These are phyloP conservation scores for Callorhinus ursinus DNA, from an alignment of 2,113 vertebrate species.

Conservation along the genomic window DNA sequence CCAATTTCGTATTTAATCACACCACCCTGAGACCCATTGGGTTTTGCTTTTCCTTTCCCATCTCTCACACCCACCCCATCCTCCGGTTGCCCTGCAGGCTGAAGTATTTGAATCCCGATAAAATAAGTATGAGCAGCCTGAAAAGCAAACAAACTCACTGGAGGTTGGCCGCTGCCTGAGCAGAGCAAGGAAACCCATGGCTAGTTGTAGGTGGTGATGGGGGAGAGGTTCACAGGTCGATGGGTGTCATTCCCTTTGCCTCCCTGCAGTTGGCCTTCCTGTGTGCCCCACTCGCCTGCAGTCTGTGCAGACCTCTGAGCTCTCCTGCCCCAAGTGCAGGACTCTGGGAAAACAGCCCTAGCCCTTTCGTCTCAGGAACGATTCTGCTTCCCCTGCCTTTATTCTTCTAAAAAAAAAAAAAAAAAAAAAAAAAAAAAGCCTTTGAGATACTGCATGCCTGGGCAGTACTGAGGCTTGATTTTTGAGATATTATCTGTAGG, in stretches of 20 bases:
- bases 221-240: background rate
- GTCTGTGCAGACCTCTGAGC: background rate
- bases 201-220: background rate
- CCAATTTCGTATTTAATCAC: accelerated
- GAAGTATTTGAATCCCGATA: background rate
- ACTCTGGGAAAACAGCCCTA: background rate
- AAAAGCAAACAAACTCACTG: background rate
- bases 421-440: background rate
- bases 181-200: accelerated
- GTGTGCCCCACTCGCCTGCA: accelerated
- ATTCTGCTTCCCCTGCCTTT: background rate
- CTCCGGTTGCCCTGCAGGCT: background rate
- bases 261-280: background rate
- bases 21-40: accelerated
- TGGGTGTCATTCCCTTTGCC: background rate
- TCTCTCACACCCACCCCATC: background rate
- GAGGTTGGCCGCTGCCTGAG: background rate
- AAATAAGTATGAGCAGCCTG: background rate
- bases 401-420: background rate
- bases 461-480: background rate
- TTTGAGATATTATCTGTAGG: background rate
- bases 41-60: background rate
- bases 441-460: background rate
- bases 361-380: background rate
- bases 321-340: background rate